Evolutionary conservation across 2,797 vertebrate species (phyloP).

Genomic region (Tachyglossus aculeatus): DNA sequence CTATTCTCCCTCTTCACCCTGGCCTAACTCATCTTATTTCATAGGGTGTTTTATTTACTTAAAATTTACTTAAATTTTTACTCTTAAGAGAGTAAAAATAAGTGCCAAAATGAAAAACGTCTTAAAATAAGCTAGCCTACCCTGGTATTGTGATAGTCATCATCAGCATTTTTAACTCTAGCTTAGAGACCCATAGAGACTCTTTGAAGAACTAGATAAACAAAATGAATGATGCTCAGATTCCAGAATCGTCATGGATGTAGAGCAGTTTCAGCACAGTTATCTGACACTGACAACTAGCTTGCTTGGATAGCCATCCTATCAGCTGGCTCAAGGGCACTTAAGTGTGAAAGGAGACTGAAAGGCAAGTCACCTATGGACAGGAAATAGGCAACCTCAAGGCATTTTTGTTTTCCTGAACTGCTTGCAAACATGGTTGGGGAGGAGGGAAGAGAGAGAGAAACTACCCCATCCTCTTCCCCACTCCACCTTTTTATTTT

Average conservation of each 20-base stretch:
- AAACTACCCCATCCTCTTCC: no score
- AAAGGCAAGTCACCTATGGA: not conserved
- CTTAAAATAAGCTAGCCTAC: not conserved
- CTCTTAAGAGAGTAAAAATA: not conserved
- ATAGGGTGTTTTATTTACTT: not conserved
- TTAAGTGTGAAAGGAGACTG: not conserved
- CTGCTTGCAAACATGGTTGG: no score
- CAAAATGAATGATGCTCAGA: not conserved
- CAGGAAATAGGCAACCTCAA: no score
- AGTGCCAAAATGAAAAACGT: not conserved
- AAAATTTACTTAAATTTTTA: no score
- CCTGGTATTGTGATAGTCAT: not conserved
- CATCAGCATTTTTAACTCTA: not conserved
- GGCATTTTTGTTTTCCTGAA: no score
- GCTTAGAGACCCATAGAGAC: not conserved
- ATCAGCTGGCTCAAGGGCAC: not conserved
- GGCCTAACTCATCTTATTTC: not conserved
- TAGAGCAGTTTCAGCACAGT: not conserved
- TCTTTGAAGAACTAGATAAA: constrained; percentile 5
- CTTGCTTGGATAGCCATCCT: not conserved
- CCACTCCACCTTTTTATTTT: no score
- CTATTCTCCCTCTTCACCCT: no score
- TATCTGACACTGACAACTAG: not conserved
- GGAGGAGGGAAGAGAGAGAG: no score
- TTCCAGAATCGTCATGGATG: no score